Conservation (phyloP, 2,797 vertebrate genomes). For the Danio albolineatus region DNA sequence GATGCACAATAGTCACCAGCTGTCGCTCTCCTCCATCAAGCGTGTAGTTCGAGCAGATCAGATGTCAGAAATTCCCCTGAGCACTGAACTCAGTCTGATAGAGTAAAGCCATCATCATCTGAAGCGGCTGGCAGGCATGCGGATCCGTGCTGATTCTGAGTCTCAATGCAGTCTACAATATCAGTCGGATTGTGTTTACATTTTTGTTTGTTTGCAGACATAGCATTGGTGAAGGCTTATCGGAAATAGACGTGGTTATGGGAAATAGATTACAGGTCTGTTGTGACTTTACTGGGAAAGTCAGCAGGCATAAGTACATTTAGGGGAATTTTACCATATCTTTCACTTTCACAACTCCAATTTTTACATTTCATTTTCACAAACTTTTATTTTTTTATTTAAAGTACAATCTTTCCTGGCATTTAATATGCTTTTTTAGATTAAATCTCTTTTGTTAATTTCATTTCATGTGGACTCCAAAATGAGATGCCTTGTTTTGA, state of each 20-base stretch:
- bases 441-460: no score
- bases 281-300: slow-evolving; percentile 1
- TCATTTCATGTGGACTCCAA: no score
- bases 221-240: background rate
- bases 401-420: no score
- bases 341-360: no score
- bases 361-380: no score
- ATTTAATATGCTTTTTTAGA: no score
- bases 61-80: slow-evolving; percentile 61
- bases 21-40: slow-evolving; percentile 40
- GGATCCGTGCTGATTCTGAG: background rate
- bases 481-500: no score
- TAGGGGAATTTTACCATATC: background rate
- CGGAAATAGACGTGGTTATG: background rate
- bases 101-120: slow-evolving; percentile 14
- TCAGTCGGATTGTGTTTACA: slow-evolving; percentile 12
- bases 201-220: slow-evolving; percentile 8
- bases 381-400: no score
- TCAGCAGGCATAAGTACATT: background rate
- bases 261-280: background rate
- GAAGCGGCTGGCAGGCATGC: slow-evolving; percentile 26
- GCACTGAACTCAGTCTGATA: slow-evolving; percentile 23
- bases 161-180: slow-evolving; percentile 7
- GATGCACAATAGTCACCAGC: slow-evolving; percentile 46
- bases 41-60: slow-evolving; percentile 53